Evolutionary conservation across 1,140 invertebrate genomes (phyloP), one percentile per base, ranked within the genome.

Genomic region (Calliphora vicina): DNA sequence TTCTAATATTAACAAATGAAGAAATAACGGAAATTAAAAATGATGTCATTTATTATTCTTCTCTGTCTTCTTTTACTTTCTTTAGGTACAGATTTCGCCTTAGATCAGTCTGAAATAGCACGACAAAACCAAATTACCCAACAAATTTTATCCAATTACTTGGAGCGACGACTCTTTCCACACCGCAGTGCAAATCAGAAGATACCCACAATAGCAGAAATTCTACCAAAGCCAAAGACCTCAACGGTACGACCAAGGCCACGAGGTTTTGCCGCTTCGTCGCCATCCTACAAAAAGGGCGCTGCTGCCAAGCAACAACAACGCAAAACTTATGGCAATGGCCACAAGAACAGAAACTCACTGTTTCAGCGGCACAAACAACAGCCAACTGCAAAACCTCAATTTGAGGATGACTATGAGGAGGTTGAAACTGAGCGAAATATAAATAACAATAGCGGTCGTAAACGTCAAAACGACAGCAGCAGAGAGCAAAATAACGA

Each of bases 81-180:
- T 12, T 50, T 50, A 29, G 42, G 35, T 20, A 50, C 82, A 17
- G 50, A 85, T 78, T 87, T 87, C 73, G 85, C 87, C 81, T 83
- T 90, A 92, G 93, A 93, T 88, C 85, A 91, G 45, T 91, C 91
- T 84, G 94, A 94, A 90, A 87, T 94, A 87, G 93, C 93, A 85
- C 90, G 93, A 72, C 94, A 95, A 92, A 95, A 95, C 91, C 92
- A 92, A 89, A 94, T 94, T 88, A 95, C 94, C 23, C 92, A 94
- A 88, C 93, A 94, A 91, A 94, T 95, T 84, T 91, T 95, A 81
- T 93, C 94, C 87, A 94, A 94, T 84, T 95, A 93, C 87, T 91
- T 95, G 80, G 94, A 94, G 88, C 92, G 93, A 85, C 93, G 93
- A 26, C 86, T 94, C 29, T 93, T 92, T 87, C 92, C 92, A 12